phyloP scores from a whole-genome alignment of 2,888 invertebrate species.

The Argynnis bischoffii region DNA sequence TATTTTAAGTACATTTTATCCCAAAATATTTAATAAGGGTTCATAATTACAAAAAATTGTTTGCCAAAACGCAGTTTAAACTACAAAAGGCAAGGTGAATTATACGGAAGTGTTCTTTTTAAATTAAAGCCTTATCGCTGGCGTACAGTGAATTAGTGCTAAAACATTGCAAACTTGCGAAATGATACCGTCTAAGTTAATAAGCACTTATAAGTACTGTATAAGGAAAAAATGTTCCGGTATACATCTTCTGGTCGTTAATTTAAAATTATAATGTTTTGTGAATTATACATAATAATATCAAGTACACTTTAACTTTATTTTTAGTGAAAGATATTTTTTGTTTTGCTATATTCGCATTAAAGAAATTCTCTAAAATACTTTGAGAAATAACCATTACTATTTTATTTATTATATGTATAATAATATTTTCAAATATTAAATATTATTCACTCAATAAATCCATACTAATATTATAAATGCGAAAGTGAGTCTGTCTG shows the following conservation, averaged over 20 bases:
- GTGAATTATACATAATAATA: no score
- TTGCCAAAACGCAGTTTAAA: slow-evolving; percentile 6
- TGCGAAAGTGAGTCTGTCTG: no score
- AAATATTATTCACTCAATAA: no score
- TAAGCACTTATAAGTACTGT: slow-evolving; percentile 44
- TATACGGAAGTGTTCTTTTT: slow-evolving; percentile 28
- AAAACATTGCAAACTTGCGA: slow-evolving; percentile 57
- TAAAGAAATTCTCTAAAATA: no score
- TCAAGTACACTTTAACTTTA: no score
- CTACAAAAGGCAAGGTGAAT: slow-evolving; percentile 23
- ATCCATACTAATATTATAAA: no score
- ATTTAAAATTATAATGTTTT: not conserved
- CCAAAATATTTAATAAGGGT: not conserved
- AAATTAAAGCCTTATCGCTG: slow-evolving; percentile 25
- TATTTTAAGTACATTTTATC: not conserved
- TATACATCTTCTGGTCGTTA: not conserved
- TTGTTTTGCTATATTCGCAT: no score
- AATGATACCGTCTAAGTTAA: slow-evolving; percentile 52
- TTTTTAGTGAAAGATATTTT: no score
- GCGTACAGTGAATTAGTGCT: slow-evolving; percentile 47
- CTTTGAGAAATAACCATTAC: no score
- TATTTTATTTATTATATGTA: no score
- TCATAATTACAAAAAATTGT: slow-evolving; percentile 2
- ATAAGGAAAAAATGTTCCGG: slow-evolving; percentile 40
- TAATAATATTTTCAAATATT: no score